phyloP scores from a whole-genome alignment of 2,888 invertebrate genomes.

The Lepetodrilus schrolli region DNA sequence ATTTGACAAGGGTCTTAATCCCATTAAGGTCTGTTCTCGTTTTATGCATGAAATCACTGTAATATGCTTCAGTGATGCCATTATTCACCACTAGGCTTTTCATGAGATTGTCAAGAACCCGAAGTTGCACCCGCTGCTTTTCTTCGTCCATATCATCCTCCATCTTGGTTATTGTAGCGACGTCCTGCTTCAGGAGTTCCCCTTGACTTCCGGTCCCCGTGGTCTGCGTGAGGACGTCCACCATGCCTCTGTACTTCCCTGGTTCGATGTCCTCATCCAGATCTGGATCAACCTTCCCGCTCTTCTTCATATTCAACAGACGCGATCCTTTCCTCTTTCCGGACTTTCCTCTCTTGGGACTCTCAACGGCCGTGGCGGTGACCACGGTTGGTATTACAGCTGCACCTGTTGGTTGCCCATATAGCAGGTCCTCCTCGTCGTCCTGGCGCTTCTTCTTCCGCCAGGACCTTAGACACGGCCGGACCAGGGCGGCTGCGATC shows the following conservation, averaged over 20 bases:
- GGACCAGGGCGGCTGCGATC: slow-evolving; percentile 58
- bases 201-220: no score
- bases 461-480: slow-evolving; percentile 60
- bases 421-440: not conserved
- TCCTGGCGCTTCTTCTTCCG: slow-evolving; percentile 57
- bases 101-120: slow-evolving; percentile 53
- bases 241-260: slow-evolving; percentile 45
- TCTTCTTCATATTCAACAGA: slow-evolving; percentile 29
- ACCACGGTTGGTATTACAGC: not conserved
- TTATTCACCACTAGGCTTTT: slow-evolving; percentile 56
- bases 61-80: slow-evolving; percentile 49
- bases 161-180: not conserved
- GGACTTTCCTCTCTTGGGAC: no score
- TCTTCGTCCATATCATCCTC: not conserved
- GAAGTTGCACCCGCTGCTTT: slow-evolving; percentile 57
- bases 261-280: slow-evolving; percentile 35
- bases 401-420: not conserved
- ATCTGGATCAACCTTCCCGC: slow-evolving; percentile 34
- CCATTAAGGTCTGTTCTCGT: slow-evolving; percentile 56
- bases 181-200: not conserved
- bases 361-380: no score
- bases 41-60: slow-evolving; percentile 57
- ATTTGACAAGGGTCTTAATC: slow-evolving; percentile 52
- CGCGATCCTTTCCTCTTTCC: slow-evolving; percentile 31
- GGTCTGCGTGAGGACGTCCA: slow-evolving; percentile 49